Evolutionary conservation across 1,140 invertebrate genomes (phyloP).

Genomic region (Teleogryllus occipitalis): DNA sequence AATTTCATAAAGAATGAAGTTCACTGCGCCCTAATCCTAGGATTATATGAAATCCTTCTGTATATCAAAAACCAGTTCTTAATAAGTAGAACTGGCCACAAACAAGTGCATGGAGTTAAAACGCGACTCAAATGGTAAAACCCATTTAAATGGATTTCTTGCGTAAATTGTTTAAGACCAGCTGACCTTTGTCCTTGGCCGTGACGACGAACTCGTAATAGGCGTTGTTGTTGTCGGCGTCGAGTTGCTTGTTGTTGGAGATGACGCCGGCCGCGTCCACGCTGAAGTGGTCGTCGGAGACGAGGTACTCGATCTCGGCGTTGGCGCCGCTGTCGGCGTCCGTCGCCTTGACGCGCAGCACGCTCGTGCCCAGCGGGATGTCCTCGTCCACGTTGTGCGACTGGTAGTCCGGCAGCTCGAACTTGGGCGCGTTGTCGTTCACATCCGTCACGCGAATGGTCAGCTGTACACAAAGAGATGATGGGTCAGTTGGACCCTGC

Average conservation of each 20-base stretch:
- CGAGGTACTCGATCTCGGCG: constrained; percentile 86
- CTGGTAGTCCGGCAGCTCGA: constrained; percentile 90
- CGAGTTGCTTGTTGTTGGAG: constrained; percentile 84
- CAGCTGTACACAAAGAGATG: constrained; percentile 47
- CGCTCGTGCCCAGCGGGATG: constrained; percentile 80
- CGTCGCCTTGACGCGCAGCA: constrained; percentile 85
- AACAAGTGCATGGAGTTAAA: no score
- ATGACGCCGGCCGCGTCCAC: constrained; percentile 87
- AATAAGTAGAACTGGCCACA: no score
- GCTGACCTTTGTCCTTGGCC: constrained; percentile 74
- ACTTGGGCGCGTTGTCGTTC: constrained; percentile 90
- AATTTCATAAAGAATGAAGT: background rate
- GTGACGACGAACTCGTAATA: constrained; percentile 90
- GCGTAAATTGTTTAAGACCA: constrained; percentile 6
- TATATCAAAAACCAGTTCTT: no score
- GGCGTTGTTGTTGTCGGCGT: constrained; percentile 93
- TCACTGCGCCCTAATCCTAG: background rate
- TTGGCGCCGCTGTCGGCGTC: constrained; percentile 87
- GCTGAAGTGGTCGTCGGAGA: constrained; percentile 87
- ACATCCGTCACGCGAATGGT: constrained; percentile 89
- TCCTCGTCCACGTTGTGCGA: constrained; percentile 92
- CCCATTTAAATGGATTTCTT: no score
- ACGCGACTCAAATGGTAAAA: no score
- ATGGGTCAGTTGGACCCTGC: no score
- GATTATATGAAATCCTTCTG: background rate